A percentile compares a stretch with the other conserved stretches of the same genome.
phyloP scores from a whole-genome alignment of 1,140 invertebrate genomes.

The Nixonia krombeini region DNA sequence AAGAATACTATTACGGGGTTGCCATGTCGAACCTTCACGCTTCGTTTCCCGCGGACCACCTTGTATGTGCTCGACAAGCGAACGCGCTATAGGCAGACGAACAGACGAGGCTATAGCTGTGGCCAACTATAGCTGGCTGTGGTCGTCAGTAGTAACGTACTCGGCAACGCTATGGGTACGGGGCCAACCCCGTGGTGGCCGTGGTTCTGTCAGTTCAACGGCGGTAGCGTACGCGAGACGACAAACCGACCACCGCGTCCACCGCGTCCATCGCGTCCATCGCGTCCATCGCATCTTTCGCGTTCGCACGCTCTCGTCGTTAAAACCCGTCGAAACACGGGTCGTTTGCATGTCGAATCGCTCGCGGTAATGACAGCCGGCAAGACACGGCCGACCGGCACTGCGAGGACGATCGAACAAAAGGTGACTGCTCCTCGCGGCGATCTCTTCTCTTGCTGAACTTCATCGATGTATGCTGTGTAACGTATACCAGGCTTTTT shows the following conservation, averaged over 20 bases:
- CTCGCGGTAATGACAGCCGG: too few species aligned
- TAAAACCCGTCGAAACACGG: too few species aligned
- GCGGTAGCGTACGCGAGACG: conserved; percentile 28
- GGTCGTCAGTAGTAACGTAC: conserved; percentile 42
- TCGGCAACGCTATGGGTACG: conserved; percentile 40
- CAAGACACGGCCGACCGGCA: too few species aligned
- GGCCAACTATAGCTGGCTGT: conserved; percentile 2
- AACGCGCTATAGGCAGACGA: conserved; percentile 27
- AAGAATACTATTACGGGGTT: conserved; percentile 34
- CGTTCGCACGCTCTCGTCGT: background rate
- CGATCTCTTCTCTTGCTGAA: too few species aligned
- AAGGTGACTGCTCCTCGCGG: too few species aligned
- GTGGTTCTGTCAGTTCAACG: conserved; percentile 45
- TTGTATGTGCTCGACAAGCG: conserved; percentile 28
- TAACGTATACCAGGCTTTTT: too few species aligned
- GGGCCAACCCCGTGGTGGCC: conserved; percentile 15
- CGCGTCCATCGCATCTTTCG: background rate
- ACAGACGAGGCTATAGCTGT: conserved; percentile 25
- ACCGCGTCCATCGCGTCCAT: background rate
- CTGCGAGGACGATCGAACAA: too few species aligned
- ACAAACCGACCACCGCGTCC: too few species aligned
- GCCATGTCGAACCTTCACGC: conserved; percentile 47
- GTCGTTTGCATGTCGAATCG: too few species aligned
- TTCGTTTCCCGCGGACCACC: conserved; percentile 52
- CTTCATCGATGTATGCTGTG: too few species aligned